Conservation (phyloP, 2,113 vertebrate species). For the Daboia siamensis region DNA sequence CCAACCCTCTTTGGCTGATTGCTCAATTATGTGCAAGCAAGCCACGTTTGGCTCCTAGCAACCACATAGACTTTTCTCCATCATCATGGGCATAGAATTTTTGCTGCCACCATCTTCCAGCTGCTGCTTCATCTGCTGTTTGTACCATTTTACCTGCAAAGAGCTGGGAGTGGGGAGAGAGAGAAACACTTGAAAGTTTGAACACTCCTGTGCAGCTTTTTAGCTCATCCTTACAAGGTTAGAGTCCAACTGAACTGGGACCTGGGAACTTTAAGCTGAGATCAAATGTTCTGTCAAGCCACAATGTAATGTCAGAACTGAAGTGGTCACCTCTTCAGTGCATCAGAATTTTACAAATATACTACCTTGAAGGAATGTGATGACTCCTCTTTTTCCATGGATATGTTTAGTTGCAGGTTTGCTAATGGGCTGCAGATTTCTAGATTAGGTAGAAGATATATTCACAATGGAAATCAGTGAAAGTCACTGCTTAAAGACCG, state of each 20-base stretch:
- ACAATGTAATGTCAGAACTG: not conserved
- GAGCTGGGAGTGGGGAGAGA: not conserved
- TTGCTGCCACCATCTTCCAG: not conserved
- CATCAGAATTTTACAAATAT: not conserved
- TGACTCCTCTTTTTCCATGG: not conserved
- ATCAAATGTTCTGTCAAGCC: not conserved
- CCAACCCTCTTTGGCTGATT: not conserved
- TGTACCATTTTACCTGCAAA: not conserved
- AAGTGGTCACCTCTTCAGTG: not conserved
- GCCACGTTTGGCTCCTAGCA: not conserved
- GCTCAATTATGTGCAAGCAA: not conserved
- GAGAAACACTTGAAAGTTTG: not conserved
- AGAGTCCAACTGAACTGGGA: not conserved
- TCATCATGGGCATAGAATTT: not conserved
- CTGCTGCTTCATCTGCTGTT: not conserved
- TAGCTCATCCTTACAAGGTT: not conserved
- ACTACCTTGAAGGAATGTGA: not conserved
- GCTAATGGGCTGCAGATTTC: not conserved
- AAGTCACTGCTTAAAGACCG: not conserved
- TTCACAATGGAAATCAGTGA: not conserved
- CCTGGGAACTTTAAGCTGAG: not conserved
- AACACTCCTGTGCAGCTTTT: not conserved
- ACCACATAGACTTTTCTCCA: not conserved
- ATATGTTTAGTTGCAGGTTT: not conserved
- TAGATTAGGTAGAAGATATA: not conserved